Percentiles rank a stretch among this genome's conserved stretches.
Conservation (phyloP, 2,888 invertebrate genomes). For the Drosophila trichaetosa region DNA sequence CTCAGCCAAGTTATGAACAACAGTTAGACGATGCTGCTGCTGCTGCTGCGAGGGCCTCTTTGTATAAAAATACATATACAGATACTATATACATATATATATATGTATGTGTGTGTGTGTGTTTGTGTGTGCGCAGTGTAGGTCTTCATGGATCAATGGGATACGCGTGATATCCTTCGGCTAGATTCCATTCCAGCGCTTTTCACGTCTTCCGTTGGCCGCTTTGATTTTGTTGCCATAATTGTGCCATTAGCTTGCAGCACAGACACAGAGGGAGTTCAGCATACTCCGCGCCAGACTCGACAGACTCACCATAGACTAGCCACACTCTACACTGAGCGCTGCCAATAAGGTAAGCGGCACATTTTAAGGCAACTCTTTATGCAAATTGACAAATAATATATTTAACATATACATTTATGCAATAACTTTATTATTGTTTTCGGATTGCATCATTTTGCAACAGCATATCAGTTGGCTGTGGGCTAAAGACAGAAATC, state of each 20-base stretch:
- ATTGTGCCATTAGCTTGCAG: constrained; percentile 76
- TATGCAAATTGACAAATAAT: constrained; percentile 2
- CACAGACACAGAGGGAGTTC: constrained; percentile 28
- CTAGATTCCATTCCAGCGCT: constrained; percentile 71
- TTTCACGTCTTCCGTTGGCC: constrained; percentile 76
- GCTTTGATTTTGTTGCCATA: constrained; percentile 75
- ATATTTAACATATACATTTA: neutral
- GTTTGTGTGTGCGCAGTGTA: constrained; percentile 45
- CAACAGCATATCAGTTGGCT: neutral
- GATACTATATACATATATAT: neutral
- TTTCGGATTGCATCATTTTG: neutral
- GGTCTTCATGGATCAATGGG: constrained; percentile 85
- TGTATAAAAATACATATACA: constrained; percentile 3
- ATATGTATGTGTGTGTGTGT: neutral
- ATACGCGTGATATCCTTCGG: constrained; percentile 85
- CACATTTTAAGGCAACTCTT: neutral
- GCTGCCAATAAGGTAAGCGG: neutral
- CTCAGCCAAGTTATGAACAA: constrained; percentile 78
- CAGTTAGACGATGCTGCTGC: constrained; percentile 63
- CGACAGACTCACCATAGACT: constrained; percentile 1
- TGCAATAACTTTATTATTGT: neutral
- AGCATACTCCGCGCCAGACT: constrained; percentile 12
- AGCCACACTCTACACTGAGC: neutral
- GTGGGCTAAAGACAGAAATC: neutral
- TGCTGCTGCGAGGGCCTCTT: constrained; percentile 43